Evolutionary conservation across 2,888 invertebrate genomes (phyloP), one percentile per base, ranked within the genome.

Genomic region (Patella depressa): DNA sequence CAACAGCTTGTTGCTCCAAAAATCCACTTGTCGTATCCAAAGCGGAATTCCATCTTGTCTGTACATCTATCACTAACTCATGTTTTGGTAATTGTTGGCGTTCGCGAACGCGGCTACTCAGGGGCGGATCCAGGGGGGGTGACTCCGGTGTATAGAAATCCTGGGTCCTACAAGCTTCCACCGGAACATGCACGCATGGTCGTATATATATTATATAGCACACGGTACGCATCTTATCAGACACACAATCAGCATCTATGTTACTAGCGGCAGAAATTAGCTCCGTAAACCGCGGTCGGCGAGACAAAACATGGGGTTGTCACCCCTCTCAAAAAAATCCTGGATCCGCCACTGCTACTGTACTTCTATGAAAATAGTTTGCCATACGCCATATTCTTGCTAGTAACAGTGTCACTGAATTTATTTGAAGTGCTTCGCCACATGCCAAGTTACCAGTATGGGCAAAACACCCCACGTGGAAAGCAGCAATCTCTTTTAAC

Each of bases 1-100:
- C 72, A 53, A 80, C 79, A 7, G 79, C 53, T n/a, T 80, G 80
- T 34, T 79, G 80, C 45, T 80, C 78, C n/a, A 82, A 54, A 55
- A 70, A 82, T 19, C 80, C 34, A 29, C 74, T 65, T 12, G 79
- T 34, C 80, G 79, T 82, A 3, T 80, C 69, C 54, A 70, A 77
- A 11, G 70, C 55, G 24, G 70, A 70, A 57, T 77, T 77, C 77
- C 77, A 77, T 17, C 71, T n/a, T 24, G 77, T 77, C n/a, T 53
- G 19, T 53, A 77, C 71, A 59, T 77, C 73, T 19, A n/a, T 45
- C 15, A 77, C 14, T 15, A 77, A 71, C 45, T 74, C 59, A 54
- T 69, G 74, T 53, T 73, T 11, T 53, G 77, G 77, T 17, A 73
- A 29, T 55, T 77, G 54, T 29, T 29, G 29, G n/a, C n/a, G n/a